Base-by-base conservation (phyloP, 2,113 vertebrate species). In the Cephalophus harveyi region DNA sequence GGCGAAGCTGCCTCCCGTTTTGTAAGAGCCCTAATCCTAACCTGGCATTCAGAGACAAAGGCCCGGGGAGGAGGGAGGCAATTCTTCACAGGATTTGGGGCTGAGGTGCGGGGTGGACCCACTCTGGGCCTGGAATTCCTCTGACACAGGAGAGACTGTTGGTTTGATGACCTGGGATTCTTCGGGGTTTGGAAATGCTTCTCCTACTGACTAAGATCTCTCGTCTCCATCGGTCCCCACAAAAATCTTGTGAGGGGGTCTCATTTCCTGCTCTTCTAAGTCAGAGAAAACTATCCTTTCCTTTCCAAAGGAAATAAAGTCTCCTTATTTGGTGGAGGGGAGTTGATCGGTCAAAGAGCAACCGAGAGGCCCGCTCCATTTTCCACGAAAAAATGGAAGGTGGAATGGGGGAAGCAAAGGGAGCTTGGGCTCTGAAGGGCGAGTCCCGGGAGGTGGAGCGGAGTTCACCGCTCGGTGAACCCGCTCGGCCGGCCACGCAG, bases 401-500 rank as follows among this genome's bases (percentile, higher is more conserved):
- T 30, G 84, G 64, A 43, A 28, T 6, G 30, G 23, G 23, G 6
- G 36, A 43, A 91, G 67, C 87, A 85, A 85, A 43, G 16, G 28
- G n/a, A 94, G 50, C 62, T 4, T 59, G 89, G 52, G 50, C 33
- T 59, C 55, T 30, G 36, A 55, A 55, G 82, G 52, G 60, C 11
- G 21, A 94, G 33, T 50, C 89, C 71, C 50, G n/a, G 16, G 17
- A 76, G 78, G n/a, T 76, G 8, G 12, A 50, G 46, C 15, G 1
- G 90, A 94, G 91, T 91, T 97, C 97, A 97, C 96, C 25, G 48
- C 9, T 2, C 55, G 48, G 60, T 81, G 97, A 98, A 97, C 92
- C 82, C 23, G 25, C 91, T 21, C 4, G 2, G 67, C 94, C 1
- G 14, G 81, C 79, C 71, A 21, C 50, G 50, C 50, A 93, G 84